Evolutionary conservation across 2,797 vertebrate genomes (phyloP).

Genomic region (Cyclura pinguis): DNA sequence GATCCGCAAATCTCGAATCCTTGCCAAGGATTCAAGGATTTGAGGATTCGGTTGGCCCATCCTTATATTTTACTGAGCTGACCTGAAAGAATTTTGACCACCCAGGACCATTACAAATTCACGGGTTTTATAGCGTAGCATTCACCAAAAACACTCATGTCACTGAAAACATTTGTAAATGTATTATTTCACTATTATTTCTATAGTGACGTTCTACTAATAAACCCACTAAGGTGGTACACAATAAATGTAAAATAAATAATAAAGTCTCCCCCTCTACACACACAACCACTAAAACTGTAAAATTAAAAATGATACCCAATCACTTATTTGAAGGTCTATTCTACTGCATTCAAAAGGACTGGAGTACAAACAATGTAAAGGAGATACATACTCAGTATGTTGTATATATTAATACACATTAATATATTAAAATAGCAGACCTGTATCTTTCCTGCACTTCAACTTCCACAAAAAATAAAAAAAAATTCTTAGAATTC

Average conservation of each 20-base stretch:
- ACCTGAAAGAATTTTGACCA: conserved; percentile 1
- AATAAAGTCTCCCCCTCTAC: no score
- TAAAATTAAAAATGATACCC: not conserved
- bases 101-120: conserved; percentile 35
- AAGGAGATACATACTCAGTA: not conserved
- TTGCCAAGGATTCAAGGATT: no score
- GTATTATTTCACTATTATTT: not conserved
- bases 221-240: no score
- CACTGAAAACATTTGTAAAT: conserved; percentile 35
- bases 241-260: no score
- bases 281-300: not conserved
- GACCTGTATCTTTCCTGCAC: not conserved
- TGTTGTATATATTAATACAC: not conserved
- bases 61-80: conserved; percentile 41
- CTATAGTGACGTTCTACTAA: not conserved
- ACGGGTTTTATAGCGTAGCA: not conserved
- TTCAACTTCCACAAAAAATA: not conserved
- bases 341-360: not conserved
- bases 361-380: not conserved
- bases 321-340: not conserved
- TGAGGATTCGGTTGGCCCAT: no score
- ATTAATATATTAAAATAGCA: not conserved
- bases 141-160: conserved; percentile 36
- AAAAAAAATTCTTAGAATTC: not conserved
- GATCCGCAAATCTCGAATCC: no score